Evolutionary conservation across 2,888 invertebrate species (phyloP).

Genomic region (Ochlodes sylvanus): DNA sequence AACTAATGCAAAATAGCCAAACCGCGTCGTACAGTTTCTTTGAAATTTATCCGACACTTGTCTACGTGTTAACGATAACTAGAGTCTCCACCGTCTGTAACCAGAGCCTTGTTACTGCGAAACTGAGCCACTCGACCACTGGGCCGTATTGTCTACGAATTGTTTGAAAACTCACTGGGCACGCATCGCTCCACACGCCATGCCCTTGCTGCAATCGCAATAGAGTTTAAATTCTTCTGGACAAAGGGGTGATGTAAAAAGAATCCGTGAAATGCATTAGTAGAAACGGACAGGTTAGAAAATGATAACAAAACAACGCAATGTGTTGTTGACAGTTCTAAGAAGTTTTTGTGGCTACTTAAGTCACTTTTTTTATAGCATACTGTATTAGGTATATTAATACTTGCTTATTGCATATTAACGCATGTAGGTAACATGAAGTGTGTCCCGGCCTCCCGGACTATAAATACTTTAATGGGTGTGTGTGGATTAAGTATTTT

Average conservation of each 20-base stretch:
- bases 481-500: no score
- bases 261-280: slow-evolving; percentile 35
- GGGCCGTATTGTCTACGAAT: slow-evolving; percentile 63
- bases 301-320: slow-evolving; percentile 10
- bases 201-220: background rate
- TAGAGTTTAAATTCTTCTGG: slow-evolving; percentile 11
- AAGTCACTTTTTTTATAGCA: background rate
- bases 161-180: slow-evolving; percentile 60
- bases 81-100: slow-evolving; percentile 36
- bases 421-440: no score
- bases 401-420: no score
- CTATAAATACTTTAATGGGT: no score
- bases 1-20: background rate
- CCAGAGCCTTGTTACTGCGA: slow-evolving; percentile 45
- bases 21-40: background rate
- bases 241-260: background rate
- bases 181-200: slow-evolving; percentile 21
- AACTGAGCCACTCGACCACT: slow-evolving; percentile 48
- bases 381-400: no score
- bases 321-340: background rate
- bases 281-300: slow-evolving; percentile 32
- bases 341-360: slow-evolving; percentile 1
- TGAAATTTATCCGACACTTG: background rate
- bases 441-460: no score
- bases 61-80: slow-evolving; percentile 11